These are phyloP conservation scores for Propithecus perrieri DNA, from an alignment of 2,797 vertebrate species.

Conservation along the genomic window DNA sequence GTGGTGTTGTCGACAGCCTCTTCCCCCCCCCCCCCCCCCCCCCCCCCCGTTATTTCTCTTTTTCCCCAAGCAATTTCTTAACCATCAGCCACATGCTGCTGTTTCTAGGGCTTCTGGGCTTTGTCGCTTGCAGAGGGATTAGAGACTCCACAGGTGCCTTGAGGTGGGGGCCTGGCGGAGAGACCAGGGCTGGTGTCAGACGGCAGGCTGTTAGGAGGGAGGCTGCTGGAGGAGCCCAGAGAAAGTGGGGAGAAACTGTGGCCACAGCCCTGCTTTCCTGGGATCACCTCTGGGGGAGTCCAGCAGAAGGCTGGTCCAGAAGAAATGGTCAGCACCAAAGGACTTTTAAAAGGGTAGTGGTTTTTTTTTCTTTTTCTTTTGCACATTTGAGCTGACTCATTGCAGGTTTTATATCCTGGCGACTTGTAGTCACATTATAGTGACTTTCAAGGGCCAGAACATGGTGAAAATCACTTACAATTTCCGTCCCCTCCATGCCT, in stretches of 20 bases:
- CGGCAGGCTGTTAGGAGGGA: neutral
- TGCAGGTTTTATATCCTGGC: slow-evolving; percentile 56
- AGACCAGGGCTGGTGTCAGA: neutral
- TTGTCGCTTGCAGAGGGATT: neutral
- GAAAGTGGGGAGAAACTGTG: neutral
- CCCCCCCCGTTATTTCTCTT: neutral
- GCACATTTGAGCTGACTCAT: slow-evolving; percentile 11
- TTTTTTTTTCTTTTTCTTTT: neutral
- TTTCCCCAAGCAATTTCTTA: neutral
- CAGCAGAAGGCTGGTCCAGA: neutral
- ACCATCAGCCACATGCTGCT: neutral
- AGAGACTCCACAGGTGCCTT: neutral
- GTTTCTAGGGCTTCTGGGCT: slow-evolving; percentile 30
- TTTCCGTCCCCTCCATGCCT: slow-evolving; percentile 54
- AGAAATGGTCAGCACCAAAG: slow-evolving; percentile 51
- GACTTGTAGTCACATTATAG: slow-evolving; percentile 54
- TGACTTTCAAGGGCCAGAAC: slow-evolving; percentile 56
- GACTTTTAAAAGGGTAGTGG: neutral
- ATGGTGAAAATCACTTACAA: slow-evolving; percentile 31
- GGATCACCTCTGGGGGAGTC: neutral
- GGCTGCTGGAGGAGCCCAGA: neutral
- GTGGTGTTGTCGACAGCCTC: neutral
- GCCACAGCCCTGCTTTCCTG: neutral
- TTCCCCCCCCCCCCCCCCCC: rapidly evolving
- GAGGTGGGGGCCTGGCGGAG: neutral